A percentile compares a stretch with the other conserved stretches of the same genome.
Evolutionary conservation across 1,140 invertebrate genomes (phyloP).

Genomic region (Dermatophagoides farinae): DNA sequence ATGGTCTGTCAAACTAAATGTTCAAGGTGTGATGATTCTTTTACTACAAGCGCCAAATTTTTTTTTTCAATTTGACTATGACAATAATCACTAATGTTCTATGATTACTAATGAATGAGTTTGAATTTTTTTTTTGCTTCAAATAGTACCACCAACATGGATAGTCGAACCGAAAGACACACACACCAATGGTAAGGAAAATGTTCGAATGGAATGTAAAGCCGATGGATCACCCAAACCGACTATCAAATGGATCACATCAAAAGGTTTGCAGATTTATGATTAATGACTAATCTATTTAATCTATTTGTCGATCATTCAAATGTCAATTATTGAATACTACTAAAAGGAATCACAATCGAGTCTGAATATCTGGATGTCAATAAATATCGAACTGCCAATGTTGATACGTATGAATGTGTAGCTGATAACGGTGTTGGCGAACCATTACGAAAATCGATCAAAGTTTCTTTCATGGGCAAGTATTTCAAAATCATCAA

Average conservation of each 20-base stretch:
- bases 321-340: neutral
- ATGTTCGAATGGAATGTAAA: constrained; percentile 8
- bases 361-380: neutral
- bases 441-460: neutral
- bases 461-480: neutral
- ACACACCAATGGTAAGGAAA: constrained; percentile 5
- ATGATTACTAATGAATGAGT: neutral
- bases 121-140: constrained; percentile 2
- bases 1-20: constrained; percentile 31
- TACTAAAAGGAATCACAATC: neutral
- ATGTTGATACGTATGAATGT: neutral
- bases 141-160: constrained; percentile 17
- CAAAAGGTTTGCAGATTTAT: neutral
- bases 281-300: no score
- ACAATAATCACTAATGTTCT: neutral
- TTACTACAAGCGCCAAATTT: neutral
- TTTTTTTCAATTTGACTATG: neutral
- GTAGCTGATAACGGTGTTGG: neutral
- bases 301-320: neutral
- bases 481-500: neutral
- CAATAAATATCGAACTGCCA: neutral
- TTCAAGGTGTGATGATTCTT: constrained; percentile 13
- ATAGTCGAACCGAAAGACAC: constrained; percentile 16
- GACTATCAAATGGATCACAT: constrained; percentile 12
- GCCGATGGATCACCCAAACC: constrained; percentile 16